A percentile compares a stretch with the other conserved stretches of the same genome.
Evolutionary conservation across 2,113 vertebrate genomes (phyloP).

Genomic region (Tylochromis polylepis): DNA sequence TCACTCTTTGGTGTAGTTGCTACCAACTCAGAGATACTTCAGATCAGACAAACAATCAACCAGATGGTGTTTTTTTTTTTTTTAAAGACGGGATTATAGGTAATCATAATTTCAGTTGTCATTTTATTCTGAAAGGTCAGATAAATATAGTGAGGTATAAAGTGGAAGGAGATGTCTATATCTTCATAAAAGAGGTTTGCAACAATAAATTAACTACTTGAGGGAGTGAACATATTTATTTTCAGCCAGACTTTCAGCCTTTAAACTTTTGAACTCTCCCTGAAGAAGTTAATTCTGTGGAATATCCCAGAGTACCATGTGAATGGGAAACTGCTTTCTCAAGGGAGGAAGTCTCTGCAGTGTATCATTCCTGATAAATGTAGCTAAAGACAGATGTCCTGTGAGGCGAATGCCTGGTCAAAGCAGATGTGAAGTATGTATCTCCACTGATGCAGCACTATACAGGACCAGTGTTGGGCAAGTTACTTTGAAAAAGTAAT

Average conservation of each 20-base stretch:
- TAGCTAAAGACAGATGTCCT: slow-evolving; percentile 34
- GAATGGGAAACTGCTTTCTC: slow-evolving; percentile 20
- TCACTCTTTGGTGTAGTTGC: background rate
- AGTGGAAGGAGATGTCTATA: background rate
- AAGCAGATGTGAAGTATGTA: background rate
- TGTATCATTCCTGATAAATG: slow-evolving; percentile 13
- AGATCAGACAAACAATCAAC: background rate
- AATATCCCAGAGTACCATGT: slow-evolving; percentile 11
- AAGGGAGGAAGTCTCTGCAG: slow-evolving; percentile 45
- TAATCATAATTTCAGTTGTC: background rate
- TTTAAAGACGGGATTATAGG: background rate
- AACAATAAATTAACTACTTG: background rate
- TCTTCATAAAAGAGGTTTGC: background rate
- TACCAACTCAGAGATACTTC: background rate
- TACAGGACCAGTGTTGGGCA: no score
- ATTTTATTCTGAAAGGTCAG: background rate
- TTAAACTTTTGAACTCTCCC: background rate
- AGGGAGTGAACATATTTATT: background rate
- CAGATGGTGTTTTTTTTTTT: background rate
- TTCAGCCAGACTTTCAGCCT: background rate
- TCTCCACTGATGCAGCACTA: slow-evolving; percentile 36
- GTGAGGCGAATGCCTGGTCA: slow-evolving; percentile 10
- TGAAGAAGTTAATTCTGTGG: background rate
- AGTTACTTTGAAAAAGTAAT: no score
- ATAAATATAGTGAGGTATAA: background rate